Base-by-base conservation (phyloP, 2,797 vertebrate species). In the Sebastes elongatus region DNA sequence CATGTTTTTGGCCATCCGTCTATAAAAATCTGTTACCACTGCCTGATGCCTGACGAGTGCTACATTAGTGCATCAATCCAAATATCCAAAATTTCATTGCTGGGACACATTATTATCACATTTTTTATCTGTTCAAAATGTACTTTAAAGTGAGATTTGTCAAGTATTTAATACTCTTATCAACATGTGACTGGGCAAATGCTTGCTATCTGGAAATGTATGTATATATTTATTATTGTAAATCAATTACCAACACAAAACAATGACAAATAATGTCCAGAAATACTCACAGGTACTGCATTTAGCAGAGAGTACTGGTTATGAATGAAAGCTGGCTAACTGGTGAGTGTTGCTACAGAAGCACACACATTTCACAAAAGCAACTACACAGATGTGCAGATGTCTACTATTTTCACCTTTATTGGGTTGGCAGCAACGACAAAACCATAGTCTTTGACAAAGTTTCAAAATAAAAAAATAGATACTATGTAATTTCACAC, bases 381-480 rank as follows among this genome's bases (percentile, higher is more conserved):
- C 55, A 74, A 74, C 63, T 68, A 83, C 72, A 84, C 72, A 72
- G 11, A 83, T 68, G 27, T 78, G 68, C 42, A 46, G 84, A 74
- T 80, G 80, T 88, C 83, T 55, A 89, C 81, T 83, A 86, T 86
- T 91, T 94, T 93, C 63, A 92, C 81, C 81, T 96, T 96, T 96
- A 96, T 96, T 96, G 86, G 80, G 92, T 93, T 93, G 93, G 94
- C 93, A 95, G 91, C 92, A 91, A 96, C 94, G 96, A 92, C 89
- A 93, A 95, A 95, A 95, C 89, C 88, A 93, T 86, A 93, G 86
- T 88, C 76, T 94, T 92, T 93, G 91, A 95, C 95, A 94, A 94
- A 93, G 92, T 92, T 70, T 92, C 14, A 90, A 96, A 95, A 93
- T 95, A 96, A 96, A 95, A 96, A 95, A 95, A 95, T 94, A 95